Conservation (phyloP, 1,140 invertebrate genomes). For the Aphaenogaster ashmeadi region DNA sequence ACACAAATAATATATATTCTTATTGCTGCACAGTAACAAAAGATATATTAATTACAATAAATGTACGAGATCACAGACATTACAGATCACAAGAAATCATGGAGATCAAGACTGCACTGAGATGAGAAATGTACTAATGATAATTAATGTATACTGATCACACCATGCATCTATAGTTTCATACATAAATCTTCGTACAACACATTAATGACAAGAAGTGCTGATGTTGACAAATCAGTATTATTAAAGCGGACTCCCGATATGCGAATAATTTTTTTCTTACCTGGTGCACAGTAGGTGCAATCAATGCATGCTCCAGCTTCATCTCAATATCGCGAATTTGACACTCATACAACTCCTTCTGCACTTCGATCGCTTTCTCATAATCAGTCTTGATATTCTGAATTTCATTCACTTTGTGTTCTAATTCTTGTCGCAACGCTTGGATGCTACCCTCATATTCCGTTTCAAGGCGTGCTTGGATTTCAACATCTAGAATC, state of each 20-base stretch:
- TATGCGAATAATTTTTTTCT: constrained; percentile 29
- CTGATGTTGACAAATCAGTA: constrained; percentile 25
- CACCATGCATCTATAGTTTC: constrained; percentile 32
- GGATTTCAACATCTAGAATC: constrained; percentile 36
- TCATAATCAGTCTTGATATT: constrained; percentile 84
- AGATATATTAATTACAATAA: constrained; percentile 12
- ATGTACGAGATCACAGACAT: not conserved
- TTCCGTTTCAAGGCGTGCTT: constrained; percentile 49
- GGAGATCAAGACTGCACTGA: not conserved
- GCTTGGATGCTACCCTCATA: constrained; percentile 54
- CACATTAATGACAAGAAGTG: constrained; percentile 4
- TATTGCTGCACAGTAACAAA: not conserved
- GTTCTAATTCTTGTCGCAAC: constrained; percentile 70
- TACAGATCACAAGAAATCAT: not conserved
- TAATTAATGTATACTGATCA: constrained; percentile 21
- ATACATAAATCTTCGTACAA: constrained; percentile 3
- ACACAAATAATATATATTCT: constrained; percentile 13
- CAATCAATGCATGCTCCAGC: constrained; percentile 44
- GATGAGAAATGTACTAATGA: constrained; percentile 13
- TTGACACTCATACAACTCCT: constrained; percentile 84
- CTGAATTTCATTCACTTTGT: constrained; percentile 78
- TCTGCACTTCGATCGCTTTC: constrained; percentile 85
- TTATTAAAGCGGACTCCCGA: constrained; percentile 16
- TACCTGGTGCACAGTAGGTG: constrained; percentile 80
- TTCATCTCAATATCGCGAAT: constrained; percentile 86